Conservation (phyloP, 2,797 vertebrate genomes). For the Gallinago nigripennis region DNA sequence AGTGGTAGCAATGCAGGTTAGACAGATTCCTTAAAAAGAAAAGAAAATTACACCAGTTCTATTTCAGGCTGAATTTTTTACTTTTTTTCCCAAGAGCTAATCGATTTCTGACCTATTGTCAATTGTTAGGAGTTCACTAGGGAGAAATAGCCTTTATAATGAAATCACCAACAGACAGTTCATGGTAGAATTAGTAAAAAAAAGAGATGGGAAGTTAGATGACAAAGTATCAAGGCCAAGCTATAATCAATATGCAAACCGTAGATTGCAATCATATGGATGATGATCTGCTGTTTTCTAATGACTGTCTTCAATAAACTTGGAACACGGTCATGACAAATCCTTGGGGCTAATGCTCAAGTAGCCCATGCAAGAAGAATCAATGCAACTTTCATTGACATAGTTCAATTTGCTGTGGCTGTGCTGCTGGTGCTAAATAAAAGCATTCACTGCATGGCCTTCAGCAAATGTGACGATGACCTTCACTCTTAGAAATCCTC, state of each 20-base stretch:
- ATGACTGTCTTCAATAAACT: background rate
- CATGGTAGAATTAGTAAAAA: conserved; percentile 1
- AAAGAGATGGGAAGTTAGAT: background rate
- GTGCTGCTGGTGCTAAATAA: background rate
- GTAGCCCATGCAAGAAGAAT: background rate
- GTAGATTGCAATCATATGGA: background rate
- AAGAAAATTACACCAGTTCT: background rate
- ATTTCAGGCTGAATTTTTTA: background rate
- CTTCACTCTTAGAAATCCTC: background rate
- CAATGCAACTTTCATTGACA: background rate
- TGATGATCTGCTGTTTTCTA: background rate
- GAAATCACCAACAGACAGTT: background rate
- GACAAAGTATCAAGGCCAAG: conserved; percentile 21
- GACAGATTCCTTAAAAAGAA: background rate
- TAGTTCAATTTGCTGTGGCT: background rate
- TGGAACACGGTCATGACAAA: background rate
- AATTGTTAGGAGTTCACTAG: background rate
- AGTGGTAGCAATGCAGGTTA: background rate
- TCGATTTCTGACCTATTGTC: background rate
- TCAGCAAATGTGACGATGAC: background rate
- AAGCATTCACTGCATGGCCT: background rate
- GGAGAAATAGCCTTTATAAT: conserved; percentile 2
- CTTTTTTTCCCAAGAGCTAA: background rate
- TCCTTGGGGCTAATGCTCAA: background rate
- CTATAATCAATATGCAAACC: background rate